Percentiles rank a stretch among this genome's conserved stretches.
Conservation (phyloP, 2,113 vertebrate genomes). For the Loxodonta africana region DNA sequence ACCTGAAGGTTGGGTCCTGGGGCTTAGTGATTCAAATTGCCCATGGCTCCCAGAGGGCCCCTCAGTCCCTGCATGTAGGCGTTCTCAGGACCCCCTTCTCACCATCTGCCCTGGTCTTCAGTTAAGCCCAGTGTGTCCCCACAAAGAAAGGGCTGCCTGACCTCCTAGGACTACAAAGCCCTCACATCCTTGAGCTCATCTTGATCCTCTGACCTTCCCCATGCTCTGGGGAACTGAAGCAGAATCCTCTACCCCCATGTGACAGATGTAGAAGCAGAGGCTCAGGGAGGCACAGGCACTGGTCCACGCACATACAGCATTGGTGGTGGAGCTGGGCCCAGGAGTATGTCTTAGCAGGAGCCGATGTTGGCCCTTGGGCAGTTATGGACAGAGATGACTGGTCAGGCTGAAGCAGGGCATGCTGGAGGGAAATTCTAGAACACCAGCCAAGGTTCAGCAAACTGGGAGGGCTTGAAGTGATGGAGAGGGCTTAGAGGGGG, state of each 20-base stretch:
- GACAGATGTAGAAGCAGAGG: neutral
- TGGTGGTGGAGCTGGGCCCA: neutral
- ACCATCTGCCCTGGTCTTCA: neutral
- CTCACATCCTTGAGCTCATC: neutral
- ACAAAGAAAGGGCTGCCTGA: neutral
- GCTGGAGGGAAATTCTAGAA: neutral
- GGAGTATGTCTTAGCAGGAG: neutral
- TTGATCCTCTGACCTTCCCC: neutral
- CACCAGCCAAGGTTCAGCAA: too few species aligned
- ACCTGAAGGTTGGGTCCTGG: neutral
- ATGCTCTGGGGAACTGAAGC: neutral
- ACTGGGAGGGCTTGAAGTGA: neutral
- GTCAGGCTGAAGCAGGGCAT: neutral
- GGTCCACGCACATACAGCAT: neutral
- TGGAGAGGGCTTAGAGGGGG: neutral
- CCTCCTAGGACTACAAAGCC: neutral
- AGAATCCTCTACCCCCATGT: neutral
- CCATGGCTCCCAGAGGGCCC: neutral
- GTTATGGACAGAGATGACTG: neutral
- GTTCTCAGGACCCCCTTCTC: neutral
- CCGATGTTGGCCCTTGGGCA: accelerated
- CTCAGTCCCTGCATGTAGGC: neutral
- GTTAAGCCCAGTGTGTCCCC: neutral
- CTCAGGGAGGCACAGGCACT: neutral
- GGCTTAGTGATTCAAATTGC: neutral